Percentiles rank a stretch among this genome's conserved stretches.
phyloP scores from a whole-genome alignment of 2,797 vertebrate genomes.

The Rhinichthys osculus region DNA sequence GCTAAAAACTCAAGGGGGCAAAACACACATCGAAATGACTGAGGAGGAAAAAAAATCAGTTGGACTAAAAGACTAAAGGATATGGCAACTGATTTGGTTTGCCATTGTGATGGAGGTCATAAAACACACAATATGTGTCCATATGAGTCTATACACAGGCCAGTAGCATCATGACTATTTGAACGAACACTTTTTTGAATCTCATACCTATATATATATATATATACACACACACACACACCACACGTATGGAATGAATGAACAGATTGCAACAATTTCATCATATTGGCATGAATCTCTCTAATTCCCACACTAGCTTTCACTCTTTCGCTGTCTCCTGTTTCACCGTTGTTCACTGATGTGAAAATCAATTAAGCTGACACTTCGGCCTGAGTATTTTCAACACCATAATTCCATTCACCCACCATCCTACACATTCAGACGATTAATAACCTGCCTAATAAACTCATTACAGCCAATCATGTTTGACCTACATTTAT shows the following conservation, averaged over 20 bases:
- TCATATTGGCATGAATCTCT: constrained; percentile 29
- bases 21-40: constrained; percentile 1
- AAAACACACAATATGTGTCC: not conserved
- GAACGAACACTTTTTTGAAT: not conserved
- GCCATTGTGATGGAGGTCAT: not conserved
- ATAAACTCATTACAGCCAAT: constrained; percentile 38
- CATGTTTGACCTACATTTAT: constrained; percentile 48
- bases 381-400: constrained; percentile 25
- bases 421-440: constrained; percentile 31
- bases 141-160: not conserved
- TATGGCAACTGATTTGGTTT: constrained; percentile 5
- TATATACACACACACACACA: not conserved
- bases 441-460: constrained; percentile 48
- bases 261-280: constrained; percentile 34
- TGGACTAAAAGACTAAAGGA: not conserved
- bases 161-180: not conserved
- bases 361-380: constrained; percentile 50
- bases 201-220: not conserved
- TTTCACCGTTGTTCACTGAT: constrained; percentile 28
- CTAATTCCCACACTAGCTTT: constrained; percentile 33
- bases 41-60: not conserved
- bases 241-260: not conserved
- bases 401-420: constrained; percentile 38
- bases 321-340: not conserved
- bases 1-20: constrained; percentile 27